Evolutionary conservation across 2,797 vertebrate genomes (phyloP).

Genomic region (Arnoldichthys spilopterus): DNA sequence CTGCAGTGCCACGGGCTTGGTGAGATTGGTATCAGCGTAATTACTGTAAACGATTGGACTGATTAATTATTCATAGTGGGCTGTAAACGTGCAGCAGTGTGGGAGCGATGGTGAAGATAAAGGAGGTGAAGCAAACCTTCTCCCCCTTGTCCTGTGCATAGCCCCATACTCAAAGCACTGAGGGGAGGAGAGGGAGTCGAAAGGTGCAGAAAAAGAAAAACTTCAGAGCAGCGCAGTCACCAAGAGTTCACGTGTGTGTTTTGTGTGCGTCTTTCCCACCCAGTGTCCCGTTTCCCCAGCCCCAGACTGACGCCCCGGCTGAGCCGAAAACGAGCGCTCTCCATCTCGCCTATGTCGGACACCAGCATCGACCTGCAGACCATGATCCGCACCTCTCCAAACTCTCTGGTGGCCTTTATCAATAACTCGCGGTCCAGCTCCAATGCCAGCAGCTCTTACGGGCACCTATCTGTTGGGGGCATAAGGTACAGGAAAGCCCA

Average conservation of each 20-base stretch:
- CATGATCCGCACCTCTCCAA: slow-evolving; percentile 96
- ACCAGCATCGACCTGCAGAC: slow-evolving; percentile 96
- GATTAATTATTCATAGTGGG: slow-evolving; percentile 76
- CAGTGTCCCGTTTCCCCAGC: slow-evolving; percentile 93
- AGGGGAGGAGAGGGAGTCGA: not conserved
- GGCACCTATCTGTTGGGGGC: slow-evolving; percentile 90
- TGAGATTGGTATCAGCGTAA: slow-evolving; percentile 77
- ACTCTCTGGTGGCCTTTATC: slow-evolving; percentile 95
- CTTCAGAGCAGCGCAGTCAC: not conserved
- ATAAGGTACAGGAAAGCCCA: slow-evolving; percentile 79
- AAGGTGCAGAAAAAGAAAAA: slow-evolving; percentile 4
- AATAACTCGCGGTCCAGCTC: slow-evolving; percentile 96
- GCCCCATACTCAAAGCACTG: not conserved
- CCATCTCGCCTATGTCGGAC: slow-evolving; percentile 92
- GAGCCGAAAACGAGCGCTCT: slow-evolving; percentile 91
- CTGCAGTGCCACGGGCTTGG: slow-evolving; percentile 64
- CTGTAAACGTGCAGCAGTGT: slow-evolving; percentile 27
- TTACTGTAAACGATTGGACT: slow-evolving; percentile 74
- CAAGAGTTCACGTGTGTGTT: slow-evolving; percentile 15
- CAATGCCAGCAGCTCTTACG: slow-evolving; percentile 90
- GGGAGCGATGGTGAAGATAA: slow-evolving; percentile 66
- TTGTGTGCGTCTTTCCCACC: not conserved
- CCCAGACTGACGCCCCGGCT: slow-evolving; percentile 88
- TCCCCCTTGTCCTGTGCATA: slow-evolving; percentile 6
- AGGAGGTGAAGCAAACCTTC: slow-evolving; percentile 50